phyloP scores from a whole-genome alignment of 2,888 invertebrate genomes.

The Sussaba pulchella region DNA sequence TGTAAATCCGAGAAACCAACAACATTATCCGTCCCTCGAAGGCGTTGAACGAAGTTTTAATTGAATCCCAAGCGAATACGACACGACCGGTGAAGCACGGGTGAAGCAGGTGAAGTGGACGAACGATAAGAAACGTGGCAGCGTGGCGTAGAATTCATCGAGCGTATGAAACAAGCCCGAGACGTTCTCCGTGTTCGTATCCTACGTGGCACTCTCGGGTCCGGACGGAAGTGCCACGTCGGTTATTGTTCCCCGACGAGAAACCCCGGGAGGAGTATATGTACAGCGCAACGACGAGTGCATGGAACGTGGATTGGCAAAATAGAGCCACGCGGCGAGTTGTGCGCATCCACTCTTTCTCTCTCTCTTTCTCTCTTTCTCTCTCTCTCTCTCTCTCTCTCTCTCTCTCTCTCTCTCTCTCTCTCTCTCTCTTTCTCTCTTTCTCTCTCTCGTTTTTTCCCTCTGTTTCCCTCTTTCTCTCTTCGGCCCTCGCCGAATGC shows the following conservation, averaged over 20 bases:
- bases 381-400: no score
- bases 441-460: neutral
- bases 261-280: slow-evolving; percentile 63
- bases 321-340: slow-evolving; percentile 72
- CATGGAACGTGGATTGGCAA: slow-evolving; percentile 71
- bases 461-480: neutral
- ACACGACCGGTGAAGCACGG: neutral
- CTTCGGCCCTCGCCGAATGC: slow-evolving; percentile 31
- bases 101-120: neutral
- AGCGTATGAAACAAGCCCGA: slow-evolving; percentile 10
- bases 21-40: neutral
- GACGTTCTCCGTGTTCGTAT: slow-evolving; percentile 26
- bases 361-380: neutral
- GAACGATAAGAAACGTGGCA: slow-evolving; percentile 24
- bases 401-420: no score
- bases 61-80: neutral
- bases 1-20: no score
- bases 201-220: slow-evolving; percentile 62
- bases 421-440: neutral
- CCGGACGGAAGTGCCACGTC: slow-evolving; percentile 79
- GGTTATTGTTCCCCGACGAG: slow-evolving; percentile 75
- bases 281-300: slow-evolving; percentile 55
- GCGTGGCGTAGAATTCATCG: slow-evolving; percentile 20
- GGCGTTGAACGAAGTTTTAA: slow-evolving; percentile 9
- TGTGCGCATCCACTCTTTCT: neutral